phyloP scores from a whole-genome alignment of 2,888 invertebrate genomes.

The Petrolisthes cinctipes region DNA sequence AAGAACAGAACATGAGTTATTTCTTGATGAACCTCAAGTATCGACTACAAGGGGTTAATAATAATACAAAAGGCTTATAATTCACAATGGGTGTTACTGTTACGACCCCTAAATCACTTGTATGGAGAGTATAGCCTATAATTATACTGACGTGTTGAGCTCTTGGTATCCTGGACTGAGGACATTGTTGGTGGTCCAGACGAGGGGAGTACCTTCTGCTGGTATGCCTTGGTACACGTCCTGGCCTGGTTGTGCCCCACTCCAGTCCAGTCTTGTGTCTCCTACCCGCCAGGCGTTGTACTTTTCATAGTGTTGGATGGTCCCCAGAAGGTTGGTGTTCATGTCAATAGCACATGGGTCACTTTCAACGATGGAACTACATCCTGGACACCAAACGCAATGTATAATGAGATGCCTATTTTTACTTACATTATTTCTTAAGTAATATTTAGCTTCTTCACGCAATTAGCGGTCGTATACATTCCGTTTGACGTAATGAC shows the following conservation, averaged over 20 bases:
- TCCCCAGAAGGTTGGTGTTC: slow-evolving; percentile 56
- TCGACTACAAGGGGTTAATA: no score
- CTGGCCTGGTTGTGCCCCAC: slow-evolving; percentile 64
- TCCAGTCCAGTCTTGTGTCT: slow-evolving; percentile 66
- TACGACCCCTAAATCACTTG: no score
- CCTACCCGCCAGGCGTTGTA: slow-evolving; percentile 66
- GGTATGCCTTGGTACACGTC: slow-evolving; percentile 57
- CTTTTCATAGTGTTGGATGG: slow-evolving; percentile 62
- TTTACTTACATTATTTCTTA: no score
- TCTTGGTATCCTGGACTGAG: slow-evolving; percentile 67
- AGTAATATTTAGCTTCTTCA: no score
- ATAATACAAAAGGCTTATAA: no score
- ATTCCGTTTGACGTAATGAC: no score
- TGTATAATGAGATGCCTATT: no score
- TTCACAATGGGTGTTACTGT: no score
- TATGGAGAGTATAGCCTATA: no score
- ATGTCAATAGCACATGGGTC: slow-evolving; percentile 65
- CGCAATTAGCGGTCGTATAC: no score
- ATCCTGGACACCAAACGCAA: slow-evolving; percentile 8
- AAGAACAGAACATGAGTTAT: no score
- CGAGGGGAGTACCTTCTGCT: slow-evolving; percentile 65
- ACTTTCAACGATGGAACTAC: slow-evolving; percentile 45
- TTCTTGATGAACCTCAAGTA: no score
- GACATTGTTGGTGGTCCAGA: slow-evolving; percentile 65
- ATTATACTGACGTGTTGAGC: slow-evolving; percentile 67